Base-by-base conservation (phyloP, 2,797 vertebrate species). In the Crocidura indochinensis region DNA sequence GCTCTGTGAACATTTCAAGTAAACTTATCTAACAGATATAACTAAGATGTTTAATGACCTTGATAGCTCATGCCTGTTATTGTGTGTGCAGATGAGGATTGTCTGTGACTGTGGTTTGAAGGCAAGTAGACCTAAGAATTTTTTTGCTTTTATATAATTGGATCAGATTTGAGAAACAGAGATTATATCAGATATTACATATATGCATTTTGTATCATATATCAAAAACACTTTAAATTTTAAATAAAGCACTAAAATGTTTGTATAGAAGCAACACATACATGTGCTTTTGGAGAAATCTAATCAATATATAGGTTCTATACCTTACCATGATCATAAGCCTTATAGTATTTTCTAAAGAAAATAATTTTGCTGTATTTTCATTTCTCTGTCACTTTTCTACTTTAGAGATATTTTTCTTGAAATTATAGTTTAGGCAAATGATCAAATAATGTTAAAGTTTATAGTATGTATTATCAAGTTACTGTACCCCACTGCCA, bases 41-140 rank as follows among this genome's bases (percentile, higher is more conserved):
- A 77, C 87, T 31, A 88, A 73, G 62, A 85, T 73, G 65, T 82
- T 91, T 91, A 85, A 85, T 91, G 56, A 88, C 27, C 5, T 68
- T 84, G 19, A 62, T 79, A 86, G 6, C 47, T 86, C 44, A 90
- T 67, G n/a, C 64, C 14, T 92, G 12, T 65, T 44, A 49, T 3
- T 76, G 24, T 38, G 38, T 38, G 29, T 53, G 2, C 73, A 56
- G 38, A 53, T 26, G 47, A 84, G 14, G 83, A 83, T 22, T 49
- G 8, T 72, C 56, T 77, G 2, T 88, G 44, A 12, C 65, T 60
- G 12, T 68, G 56, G 68, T 64, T 75, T 90, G n/a, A 76, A 79
- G 31, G 8, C 38, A 82, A 53, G 15, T 27, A 79, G 4, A 6
- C 14, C 19, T 56, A n/a, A 26, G n/a, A 60, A 88, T 46, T 38